Conservation (phyloP, 2,797 vertebrate genomes). For the Discoglossus pictus region DNA sequence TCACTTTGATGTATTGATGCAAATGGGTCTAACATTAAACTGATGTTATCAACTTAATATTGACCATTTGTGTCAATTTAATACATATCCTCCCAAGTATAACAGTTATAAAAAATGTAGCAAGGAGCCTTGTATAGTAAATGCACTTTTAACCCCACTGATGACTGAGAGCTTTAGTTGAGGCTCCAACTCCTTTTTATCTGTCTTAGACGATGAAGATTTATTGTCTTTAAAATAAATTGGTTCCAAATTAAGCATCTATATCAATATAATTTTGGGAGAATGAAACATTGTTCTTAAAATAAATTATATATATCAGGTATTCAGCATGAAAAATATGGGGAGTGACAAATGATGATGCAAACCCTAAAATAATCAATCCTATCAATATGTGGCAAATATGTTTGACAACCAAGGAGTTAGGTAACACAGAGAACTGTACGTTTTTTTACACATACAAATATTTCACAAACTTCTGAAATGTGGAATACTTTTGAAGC, state of each 20-base stretch:
- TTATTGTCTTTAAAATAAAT: constrained; percentile 9
- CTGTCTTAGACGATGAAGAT: no score
- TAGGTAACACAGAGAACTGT: constrained; percentile 12
- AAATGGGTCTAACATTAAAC: no score
- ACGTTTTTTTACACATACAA: constrained; percentile 4
- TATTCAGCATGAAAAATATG: no score
- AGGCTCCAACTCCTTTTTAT: neutral
- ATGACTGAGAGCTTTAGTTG: neutral
- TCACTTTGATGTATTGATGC: no score
- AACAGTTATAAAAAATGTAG: neutral
- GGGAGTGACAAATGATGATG: neutral
- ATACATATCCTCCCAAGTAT: neutral
- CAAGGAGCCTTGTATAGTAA: neutral
- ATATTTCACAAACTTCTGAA: constrained; percentile 53
- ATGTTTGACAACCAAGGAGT: constrained; percentile 13
- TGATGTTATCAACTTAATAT: no score
- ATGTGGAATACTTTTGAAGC: constrained; percentile 67
- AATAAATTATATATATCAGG: constrained; percentile 14
- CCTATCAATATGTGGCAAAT: constrained; percentile 4
- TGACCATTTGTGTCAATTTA: neutral
- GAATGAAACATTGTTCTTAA: constrained; percentile 9
- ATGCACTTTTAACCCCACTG: neutral
- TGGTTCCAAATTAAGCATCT: neutral
- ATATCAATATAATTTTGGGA: constrained; percentile 1
- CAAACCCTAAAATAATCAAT: constrained; percentile 12